Evolutionary conservation across 2,888 invertebrate genomes (phyloP).

Genomic region (Athetis lepigone): DNA sequence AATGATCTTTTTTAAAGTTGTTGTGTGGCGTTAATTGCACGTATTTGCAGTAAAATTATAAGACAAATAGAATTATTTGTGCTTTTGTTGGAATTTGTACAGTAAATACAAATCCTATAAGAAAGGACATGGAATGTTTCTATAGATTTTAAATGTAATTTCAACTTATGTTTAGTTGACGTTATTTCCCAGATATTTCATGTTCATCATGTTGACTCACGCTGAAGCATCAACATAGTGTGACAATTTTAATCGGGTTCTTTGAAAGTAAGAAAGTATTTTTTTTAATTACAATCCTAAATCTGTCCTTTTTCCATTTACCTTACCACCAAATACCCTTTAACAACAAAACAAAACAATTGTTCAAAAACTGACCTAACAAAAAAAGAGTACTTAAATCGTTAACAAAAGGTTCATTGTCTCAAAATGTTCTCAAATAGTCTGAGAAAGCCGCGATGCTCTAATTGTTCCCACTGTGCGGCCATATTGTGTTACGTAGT

Average conservation of each 20-base stretch:
- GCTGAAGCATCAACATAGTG: no score
- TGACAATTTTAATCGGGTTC: neutral
- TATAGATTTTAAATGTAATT: no score
- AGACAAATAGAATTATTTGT: no score
- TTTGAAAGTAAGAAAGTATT: no score
- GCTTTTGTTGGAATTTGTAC: neutral
- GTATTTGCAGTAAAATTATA: no score
- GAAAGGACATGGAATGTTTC: no score
- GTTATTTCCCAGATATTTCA: no score
- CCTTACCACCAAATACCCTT: neutral
- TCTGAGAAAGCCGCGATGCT: slow-evolving; percentile 77
- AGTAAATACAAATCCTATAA: neutral
- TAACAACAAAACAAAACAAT: slow-evolving; percentile 8
- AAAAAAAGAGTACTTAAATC: slow-evolving; percentile 52
- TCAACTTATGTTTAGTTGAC: no score
- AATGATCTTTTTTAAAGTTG: no score
- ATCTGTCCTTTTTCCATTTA: neutral
- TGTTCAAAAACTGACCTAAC: slow-evolving; percentile 40
- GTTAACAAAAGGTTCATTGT: slow-evolving; percentile 62
- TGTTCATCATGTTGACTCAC: no score
- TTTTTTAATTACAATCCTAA: no score
- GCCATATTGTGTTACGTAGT: slow-evolving; percentile 77
- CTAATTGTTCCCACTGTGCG: slow-evolving; percentile 80
- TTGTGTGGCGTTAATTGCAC: no score
- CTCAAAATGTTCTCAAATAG: slow-evolving; percentile 59